These are phyloP conservation scores for Toxotes chatareus DNA, from an alignment of 2,113 vertebrate genomes.

Conservation along the genomic window DNA sequence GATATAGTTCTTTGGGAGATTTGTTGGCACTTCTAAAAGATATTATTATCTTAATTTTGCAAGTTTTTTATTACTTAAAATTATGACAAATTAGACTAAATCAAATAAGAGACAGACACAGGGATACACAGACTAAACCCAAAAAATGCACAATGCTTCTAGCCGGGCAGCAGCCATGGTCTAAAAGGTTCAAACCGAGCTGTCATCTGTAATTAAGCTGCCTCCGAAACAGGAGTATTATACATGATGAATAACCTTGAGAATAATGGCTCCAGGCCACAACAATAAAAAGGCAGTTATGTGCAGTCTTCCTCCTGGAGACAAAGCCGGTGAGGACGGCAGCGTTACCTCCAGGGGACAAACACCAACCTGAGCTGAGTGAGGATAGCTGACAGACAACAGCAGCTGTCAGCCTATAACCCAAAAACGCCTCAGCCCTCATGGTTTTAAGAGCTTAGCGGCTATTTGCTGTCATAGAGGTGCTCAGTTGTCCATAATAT, in stretches of 20 bases:
- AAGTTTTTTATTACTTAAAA: neutral
- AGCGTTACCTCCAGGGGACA: constrained; percentile 22
- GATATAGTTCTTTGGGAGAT: too few relatives aligned
- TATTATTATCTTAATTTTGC: neutral
- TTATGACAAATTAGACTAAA: neutral
- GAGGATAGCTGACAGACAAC: constrained; percentile 48
- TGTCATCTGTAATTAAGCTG: constrained; percentile 42
- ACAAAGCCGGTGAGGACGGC: constrained; percentile 31
- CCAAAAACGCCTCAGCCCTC: constrained; percentile 37
- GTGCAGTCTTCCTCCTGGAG: constrained; percentile 10
- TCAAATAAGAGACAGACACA: neutral
- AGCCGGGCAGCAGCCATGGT: neutral
- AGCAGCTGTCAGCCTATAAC: constrained; percentile 35
- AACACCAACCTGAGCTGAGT: constrained; percentile 23
- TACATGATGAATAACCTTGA: constrained; percentile 38
- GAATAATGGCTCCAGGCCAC: constrained; percentile 14
- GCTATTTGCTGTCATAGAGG: constrained; percentile 58
- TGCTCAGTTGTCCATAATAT: constrained; percentile 51
- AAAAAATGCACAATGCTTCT: neutral
- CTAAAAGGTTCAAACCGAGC: constrained; percentile 30
- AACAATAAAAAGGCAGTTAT: constrained; percentile 30
- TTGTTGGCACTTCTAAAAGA: neutral
- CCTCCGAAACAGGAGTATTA: constrained; percentile 21
- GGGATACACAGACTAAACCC: too few relatives aligned
- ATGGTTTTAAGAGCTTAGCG: constrained; percentile 59